These are phyloP conservation scores for Laothoe populi DNA, from an alignment of 2,888 invertebrate species.

Conservation along the genomic window DNA sequence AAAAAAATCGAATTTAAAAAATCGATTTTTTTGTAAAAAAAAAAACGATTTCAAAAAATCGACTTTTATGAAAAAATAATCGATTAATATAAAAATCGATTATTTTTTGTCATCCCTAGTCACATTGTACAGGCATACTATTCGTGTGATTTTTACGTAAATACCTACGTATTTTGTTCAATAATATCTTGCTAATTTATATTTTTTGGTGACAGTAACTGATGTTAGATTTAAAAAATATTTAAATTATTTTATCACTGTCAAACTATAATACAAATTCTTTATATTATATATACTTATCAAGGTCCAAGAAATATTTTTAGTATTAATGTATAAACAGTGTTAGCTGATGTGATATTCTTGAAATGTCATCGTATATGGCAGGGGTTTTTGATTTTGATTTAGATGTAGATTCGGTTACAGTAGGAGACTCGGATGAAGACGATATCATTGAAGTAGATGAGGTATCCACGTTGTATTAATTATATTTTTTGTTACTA, in stretches of 20 bases:
- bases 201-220: constrained; percentile 4
- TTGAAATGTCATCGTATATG: constrained; percentile 87
- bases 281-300: constrained; percentile 1
- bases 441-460: constrained; percentile 95
- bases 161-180: background rate
- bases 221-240: background rate
- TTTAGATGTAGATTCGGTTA: constrained; percentile 87
- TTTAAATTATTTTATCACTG: background rate
- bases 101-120: too few relatives aligned
- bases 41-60: too few relatives aligned
- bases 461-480: constrained; percentile 87
- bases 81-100: too few relatives aligned
- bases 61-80: too few relatives aligned
- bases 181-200: background rate
- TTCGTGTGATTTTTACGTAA: constrained; percentile 17
- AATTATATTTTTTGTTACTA: constrained; percentile 43
- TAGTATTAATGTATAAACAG: constrained; percentile 46
- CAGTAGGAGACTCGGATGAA: constrained; percentile 91
- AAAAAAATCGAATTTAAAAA: too few relatives aligned
- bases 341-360: constrained; percentile 80
- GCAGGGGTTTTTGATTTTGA: constrained; percentile 97
- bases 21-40: too few relatives aligned
- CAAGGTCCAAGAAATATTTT: constrained; percentile 19
- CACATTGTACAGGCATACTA: background rate
- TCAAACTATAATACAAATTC: constrained; percentile 7